phyloP scores from a whole-genome alignment of 2,113 vertebrate genomes.

The Taurulus bubalis region DNA sequence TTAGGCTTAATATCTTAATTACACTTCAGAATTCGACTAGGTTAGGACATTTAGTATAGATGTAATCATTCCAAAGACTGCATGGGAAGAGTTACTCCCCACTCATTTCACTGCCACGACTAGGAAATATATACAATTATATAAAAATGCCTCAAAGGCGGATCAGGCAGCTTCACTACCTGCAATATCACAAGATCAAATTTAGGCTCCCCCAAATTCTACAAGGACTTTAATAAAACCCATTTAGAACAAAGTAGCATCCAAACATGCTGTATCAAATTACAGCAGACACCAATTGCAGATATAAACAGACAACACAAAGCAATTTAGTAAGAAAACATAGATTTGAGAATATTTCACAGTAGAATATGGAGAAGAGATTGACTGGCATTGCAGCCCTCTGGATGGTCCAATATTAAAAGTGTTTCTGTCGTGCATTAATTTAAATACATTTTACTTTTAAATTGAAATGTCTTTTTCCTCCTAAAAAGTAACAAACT shows the following conservation, averaged over 20 bases:
- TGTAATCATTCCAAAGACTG: not conserved
- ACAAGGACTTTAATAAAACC: not conserved
- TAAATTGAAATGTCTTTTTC: not conserved
- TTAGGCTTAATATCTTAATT: not conserved
- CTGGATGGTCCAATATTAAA: not conserved
- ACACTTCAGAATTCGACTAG: not conserved
- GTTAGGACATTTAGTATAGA: not conserved
- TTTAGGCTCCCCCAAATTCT: not conserved
- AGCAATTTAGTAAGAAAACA: not conserved
- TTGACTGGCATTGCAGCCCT: not conserved
- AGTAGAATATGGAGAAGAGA: not conserved
- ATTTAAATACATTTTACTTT: not conserved
- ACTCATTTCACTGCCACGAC: not conserved
- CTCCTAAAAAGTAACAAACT: not conserved
- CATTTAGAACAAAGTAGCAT: not conserved
- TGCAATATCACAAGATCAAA: not conserved
- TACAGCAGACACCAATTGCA: not conserved
- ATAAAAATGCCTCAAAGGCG: not conserved
- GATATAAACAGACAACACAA: not conserved
- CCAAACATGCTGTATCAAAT: slow-evolving; percentile 3
- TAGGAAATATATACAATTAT: not conserved
- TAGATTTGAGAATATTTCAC: slow-evolving; percentile 1
- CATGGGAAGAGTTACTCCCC: not conserved
- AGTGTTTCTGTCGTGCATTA: not conserved
- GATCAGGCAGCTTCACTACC: not conserved